Base-by-base conservation (phyloP, 2,113 vertebrate genomes). In the Plestiodon gilberti region DNA sequence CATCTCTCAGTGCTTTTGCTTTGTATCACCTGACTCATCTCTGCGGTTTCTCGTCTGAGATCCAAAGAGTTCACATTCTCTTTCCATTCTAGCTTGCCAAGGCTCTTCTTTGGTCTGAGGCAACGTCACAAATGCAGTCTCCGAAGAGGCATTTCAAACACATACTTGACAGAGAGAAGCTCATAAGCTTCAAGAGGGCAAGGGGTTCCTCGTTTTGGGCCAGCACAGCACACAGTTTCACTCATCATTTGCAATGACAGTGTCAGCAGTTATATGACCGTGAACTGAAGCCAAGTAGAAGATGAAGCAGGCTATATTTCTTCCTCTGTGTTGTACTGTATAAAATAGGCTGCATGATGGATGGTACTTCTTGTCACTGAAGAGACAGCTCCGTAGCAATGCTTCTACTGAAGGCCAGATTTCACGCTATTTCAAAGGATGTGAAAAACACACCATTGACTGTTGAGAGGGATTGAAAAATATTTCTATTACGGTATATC, bases 141-240 rank as follows among this genome's bases (percentile, higher is more conserved):
- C 75, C 57, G 7, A 83, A 79, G 75, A 83, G 40, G 23, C 43
- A 38, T 83, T 88, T 88, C 81, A 83, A 48, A 64, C 22, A 48
- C 18, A 35, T 64, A 62, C 59, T 79, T 83, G 75, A 73, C 65
- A 83, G 67, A 40, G 40, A 73, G 43, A 78, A 30, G 55, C 17
- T 64, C 59, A 38, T 52, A 71, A 52, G 73, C 35, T 52, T 70
- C 64, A 62, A 83, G 38, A 83, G 18, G 65, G 40, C 33, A 62
- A 1, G 13, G 11, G n/a, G n/a, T 88, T 38, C 8, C 17, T 61
- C 57, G 61, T 57, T 55, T 33, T 38, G 43, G 78, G 17, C 33
- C 55, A 23, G 35, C 65, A 52, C 1, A 2, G 10, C 62, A 74
- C 57, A 71, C 14, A 38, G 25, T 55, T 79, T 62, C 57, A 55